These are phyloP conservation scores for Pantherophis vulpinus DNA, from an alignment of 2,797 vertebrate species.

Conservation along the genomic window DNA sequence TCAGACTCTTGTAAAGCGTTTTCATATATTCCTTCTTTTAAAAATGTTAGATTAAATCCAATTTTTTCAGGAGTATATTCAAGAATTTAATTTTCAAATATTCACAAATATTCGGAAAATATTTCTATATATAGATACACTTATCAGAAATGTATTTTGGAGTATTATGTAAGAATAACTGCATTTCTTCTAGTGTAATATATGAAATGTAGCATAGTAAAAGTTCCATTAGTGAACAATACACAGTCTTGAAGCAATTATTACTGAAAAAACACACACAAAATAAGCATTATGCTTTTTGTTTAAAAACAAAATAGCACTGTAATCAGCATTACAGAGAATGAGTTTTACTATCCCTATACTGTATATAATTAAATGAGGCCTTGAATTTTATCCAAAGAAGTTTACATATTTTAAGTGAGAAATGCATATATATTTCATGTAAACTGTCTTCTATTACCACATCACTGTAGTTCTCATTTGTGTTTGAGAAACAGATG, in stretches of 20 bases:
- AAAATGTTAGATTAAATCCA: background rate
- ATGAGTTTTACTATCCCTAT: conserved; percentile 61
- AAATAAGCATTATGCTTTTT: conserved; percentile 65
- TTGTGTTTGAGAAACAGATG: conserved; percentile 53
- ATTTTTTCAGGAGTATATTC: background rate
- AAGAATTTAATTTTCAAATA: background rate
- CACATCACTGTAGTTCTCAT: conserved; percentile 47
- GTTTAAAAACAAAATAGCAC: conserved; percentile 66
- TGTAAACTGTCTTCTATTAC: conserved; percentile 35
- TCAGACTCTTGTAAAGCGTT: background rate
- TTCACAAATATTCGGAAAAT: background rate
- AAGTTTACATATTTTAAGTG: conserved; percentile 57
- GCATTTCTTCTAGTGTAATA: background rate
- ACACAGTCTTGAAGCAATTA: conserved; percentile 34
- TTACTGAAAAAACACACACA: conserved; percentile 63
- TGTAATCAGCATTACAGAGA: conserved; percentile 57
- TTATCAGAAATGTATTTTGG: too few species aligned
- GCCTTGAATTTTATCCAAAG: conserved; percentile 63
- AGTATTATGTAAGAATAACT: background rate
- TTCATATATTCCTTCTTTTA: background rate
- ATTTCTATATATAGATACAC: background rate
- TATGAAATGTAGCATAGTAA: background rate
- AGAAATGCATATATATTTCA: conserved; percentile 58
- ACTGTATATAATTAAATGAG: conserved; percentile 38
- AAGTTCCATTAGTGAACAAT: conserved; percentile 41